These are phyloP conservation scores for Lepas anatifera DNA, from an alignment of 2,888 invertebrate species.

Conservation along the genomic window DNA sequence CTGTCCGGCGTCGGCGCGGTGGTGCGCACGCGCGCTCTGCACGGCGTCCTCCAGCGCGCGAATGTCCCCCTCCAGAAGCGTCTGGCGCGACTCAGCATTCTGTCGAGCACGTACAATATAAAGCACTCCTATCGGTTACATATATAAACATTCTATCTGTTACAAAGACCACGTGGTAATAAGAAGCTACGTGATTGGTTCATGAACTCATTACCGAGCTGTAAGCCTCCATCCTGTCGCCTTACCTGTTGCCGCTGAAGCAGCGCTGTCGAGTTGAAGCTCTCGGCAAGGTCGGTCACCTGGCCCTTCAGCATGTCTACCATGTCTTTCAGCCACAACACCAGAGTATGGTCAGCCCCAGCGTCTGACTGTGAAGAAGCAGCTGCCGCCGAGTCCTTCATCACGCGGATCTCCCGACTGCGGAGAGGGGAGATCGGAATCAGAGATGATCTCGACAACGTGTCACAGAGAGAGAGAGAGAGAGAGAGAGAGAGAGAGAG, in stretches of 20 bases:
- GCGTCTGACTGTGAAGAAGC: not conserved
- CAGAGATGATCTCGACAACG: not conserved
- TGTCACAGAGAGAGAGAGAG: not conserved
- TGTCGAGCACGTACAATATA: no score
- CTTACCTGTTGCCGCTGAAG: not conserved
- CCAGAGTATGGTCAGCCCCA: not conserved
- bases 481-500: not conserved
- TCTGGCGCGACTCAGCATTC: not conserved
- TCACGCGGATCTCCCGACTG: not conserved
- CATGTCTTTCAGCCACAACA: not conserved
- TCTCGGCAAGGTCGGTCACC: constrained; percentile 2
- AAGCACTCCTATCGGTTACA: no score
- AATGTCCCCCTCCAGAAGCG: not conserved
- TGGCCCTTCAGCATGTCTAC: not conserved
- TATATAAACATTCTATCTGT: no score
- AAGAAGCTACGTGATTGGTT: no score
- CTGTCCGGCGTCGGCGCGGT: not conserved
- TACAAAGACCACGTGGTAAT: no score
- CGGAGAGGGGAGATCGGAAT: not conserved
- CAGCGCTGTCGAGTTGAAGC: not conserved
- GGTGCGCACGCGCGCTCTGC: not conserved
- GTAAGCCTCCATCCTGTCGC: no score
- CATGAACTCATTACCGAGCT: no score
- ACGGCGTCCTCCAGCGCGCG: not conserved
- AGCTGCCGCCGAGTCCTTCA: not conserved